A percentile compares a stretch with the other conserved stretches of the same genome.
phyloP scores from a whole-genome alignment of 2,888 invertebrate species.

The Eupithecia subfuscata region DNA sequence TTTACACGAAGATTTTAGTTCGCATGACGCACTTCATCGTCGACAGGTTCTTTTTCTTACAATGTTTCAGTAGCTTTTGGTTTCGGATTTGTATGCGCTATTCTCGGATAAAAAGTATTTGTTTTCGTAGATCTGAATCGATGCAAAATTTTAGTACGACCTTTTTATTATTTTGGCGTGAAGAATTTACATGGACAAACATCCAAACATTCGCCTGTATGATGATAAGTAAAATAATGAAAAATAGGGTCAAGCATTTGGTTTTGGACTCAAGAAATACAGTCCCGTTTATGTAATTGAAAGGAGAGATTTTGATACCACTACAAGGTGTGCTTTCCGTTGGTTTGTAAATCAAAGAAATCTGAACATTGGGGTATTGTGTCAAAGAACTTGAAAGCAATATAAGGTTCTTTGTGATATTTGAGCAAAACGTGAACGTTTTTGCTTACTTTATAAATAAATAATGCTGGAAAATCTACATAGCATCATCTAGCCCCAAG shows the following conservation, averaged over 20 bases:
- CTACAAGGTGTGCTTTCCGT: not conserved
- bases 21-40: not conserved
- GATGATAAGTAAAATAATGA: not conserved
- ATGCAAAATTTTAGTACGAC: not conserved
- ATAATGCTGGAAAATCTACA: too few relatives aligned
- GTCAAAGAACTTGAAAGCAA: conserved; percentile 7
- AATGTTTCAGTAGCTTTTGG: not conserved
- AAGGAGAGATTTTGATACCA: not conserved
- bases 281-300: not conserved
- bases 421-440: not conserved
- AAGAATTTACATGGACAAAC: not conserved
- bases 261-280: not conserved
- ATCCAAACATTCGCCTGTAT: not conserved
- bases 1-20: not conserved
- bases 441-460: not conserved
- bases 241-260: not conserved
- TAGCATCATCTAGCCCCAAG: too few relatives aligned
- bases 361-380: not conserved
- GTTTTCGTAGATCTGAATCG: not conserved
- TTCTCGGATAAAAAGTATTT: not conserved
- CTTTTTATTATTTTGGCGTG: not conserved
- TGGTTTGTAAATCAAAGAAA: conserved; percentile 26
- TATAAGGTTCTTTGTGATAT: not conserved
- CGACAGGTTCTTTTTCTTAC: not conserved
- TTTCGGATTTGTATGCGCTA: too few relatives aligned